These are phyloP conservation scores for Falco peregrinus DNA, from an alignment of 2,797 vertebrate species.

Conservation along the genomic window DNA sequence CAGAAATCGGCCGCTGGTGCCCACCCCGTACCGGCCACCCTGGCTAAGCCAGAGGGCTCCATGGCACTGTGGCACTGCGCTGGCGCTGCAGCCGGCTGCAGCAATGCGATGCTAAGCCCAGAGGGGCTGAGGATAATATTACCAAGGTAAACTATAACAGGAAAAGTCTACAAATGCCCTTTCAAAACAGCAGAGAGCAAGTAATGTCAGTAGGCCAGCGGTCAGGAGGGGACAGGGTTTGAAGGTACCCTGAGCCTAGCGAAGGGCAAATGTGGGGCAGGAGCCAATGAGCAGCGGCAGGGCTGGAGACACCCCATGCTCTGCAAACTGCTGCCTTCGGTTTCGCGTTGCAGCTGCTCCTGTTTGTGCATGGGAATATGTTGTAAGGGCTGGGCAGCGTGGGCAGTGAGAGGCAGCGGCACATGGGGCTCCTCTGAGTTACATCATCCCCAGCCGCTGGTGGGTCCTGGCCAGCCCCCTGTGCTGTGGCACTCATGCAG, in stretches of 20 bases:
- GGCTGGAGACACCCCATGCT: conserved; percentile 62
- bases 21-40: background rate
- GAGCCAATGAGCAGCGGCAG: conserved; percentile 59
- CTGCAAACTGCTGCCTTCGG: conserved; percentile 15
- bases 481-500: background rate
- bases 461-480: background rate
- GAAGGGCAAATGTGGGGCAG: conserved; percentile 35
- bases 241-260: conserved; percentile 47
- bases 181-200: conserved; percentile 58
- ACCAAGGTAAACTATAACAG: conserved; percentile 68
- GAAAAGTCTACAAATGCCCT: conserved; percentile 63
- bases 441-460: background rate
- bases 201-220: conserved; percentile 56
- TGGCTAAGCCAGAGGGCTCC: background rate
- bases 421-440: background rate
- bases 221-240: conserved; percentile 63
- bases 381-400: background rate
- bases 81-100: background rate
- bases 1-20: background rate
- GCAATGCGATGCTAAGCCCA: conserved; percentile 43
- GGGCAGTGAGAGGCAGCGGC: conserved; percentile 47
- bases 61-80: background rate
- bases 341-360: conserved; percentile 64
- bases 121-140: conserved; percentile 54
- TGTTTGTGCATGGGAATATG: conserved; percentile 31